Evolutionary conservation across 2,888 invertebrate species (phyloP), one percentile per base, ranked within the genome.

Genomic region (Poecilobothrus nobilitatus): DNA sequence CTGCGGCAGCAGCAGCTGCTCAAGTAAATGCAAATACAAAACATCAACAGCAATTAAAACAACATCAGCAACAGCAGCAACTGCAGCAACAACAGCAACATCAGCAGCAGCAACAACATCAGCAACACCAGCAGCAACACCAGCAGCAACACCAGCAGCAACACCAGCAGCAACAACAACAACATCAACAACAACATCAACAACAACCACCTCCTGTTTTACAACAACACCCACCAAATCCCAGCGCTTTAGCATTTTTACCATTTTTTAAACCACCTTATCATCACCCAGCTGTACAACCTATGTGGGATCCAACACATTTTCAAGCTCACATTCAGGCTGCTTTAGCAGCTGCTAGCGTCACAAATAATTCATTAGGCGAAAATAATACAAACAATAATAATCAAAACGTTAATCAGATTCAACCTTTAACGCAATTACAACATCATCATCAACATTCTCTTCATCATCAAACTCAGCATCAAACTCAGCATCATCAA

Each of bases 281-380:
- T 67, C 73, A 74, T 44, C 74, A 73, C 63, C 69, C 75, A 69
- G 73, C 79, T 83, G 71, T 78, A 69, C 79, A 79, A 66, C 78
- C 80, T 3, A 78, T 80, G 71, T 81, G 81, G 80, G 77, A 80
- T 3, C 87, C 89, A 1, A 87, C 89, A 2, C 91, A 91, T 77
- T 84, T 91, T 37, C 63, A 63, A 21, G 88, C 89, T 0, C 91
- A 91, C 76, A 85, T 91, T 61, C 81, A 80, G 70, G 81, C 79
- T 1, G 80, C 80, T 1, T 73, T 81, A 15, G 80, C 80, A 1
- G 81, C 78, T 21, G 79, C 79, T 6, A 79, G 78, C 0, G 53
- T 53, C 4, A 62, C 20, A 21, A 62, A 62, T 62, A 62, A 21
- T 63, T n/a, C 21, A 12, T 21, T 21, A 9, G 21, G 20, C 18